Evolutionary conservation across 2,797 vertebrate species (phyloP), one percentile per base, ranked within the genome.

Genomic region (Fistularia commersonii): DNA sequence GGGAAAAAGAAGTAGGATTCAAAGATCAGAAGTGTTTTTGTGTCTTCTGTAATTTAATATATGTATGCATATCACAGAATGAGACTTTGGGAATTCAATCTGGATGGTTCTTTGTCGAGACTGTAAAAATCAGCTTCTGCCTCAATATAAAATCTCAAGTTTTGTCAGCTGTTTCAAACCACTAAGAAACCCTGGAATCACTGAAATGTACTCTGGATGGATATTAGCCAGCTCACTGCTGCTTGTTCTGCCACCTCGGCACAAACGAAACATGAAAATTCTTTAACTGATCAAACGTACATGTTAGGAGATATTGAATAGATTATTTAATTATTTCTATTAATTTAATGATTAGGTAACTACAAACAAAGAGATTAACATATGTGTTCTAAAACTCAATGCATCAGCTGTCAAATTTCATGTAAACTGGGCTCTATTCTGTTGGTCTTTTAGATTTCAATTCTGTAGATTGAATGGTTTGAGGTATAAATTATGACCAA

Each of bases 81-180:
- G 58, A 58, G 33, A 43, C 71, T 66, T n/a, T 33, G 50, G 41
- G 11, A 64, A 62, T 15, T 80, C 85, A 85, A 88, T 86, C 77
- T 89, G 86, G 74, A 74, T 59, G n/a, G 39, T 64, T 80, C 63
- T 57, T 80, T 75, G 83, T 78, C 75, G 52, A 50, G 60, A 78
- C 61, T 54, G 62, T 47, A 62, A 62, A 40, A 69, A 77, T 82
- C 73, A 65, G 77, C 75, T 44, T 50, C 77, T 74, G 51, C 72
- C 76, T 80, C 81, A 76, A 76, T 73, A 72, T 87, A 82, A 84
- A 85, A 47, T 39, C 56, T 84, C 76, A 65, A 76, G 61, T 80
- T 75, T 59, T 47, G 65, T 74, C 69, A 65, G 64, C 81, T 66
- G 58, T 66, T 59, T 65, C 43, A 53, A 57, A 80, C 75, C 74